Evolutionary conservation across 2,888 invertebrate species (phyloP).

Genomic region (Hypolimnas misippus): DNA sequence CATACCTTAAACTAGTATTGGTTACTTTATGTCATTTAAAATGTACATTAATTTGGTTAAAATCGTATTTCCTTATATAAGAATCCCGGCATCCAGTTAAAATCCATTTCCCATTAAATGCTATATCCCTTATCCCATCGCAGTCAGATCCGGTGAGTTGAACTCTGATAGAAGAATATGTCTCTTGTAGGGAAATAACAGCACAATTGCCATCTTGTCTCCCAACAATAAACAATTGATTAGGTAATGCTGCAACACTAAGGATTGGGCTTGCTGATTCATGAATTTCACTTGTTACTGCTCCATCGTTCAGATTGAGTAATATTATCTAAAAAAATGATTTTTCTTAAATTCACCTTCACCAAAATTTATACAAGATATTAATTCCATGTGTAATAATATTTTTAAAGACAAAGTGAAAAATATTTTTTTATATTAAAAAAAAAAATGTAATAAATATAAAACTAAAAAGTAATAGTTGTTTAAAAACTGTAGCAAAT

Average conservation of each 20-base stretch:
- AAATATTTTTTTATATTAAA: no score
- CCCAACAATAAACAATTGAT: slow-evolving; percentile 81
- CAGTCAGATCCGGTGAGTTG: slow-evolving; percentile 88
- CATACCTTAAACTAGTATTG: slow-evolving; percentile 7
- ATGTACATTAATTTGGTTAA: slow-evolving; percentile 76
- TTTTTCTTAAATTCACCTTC: not conserved
- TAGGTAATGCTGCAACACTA: slow-evolving; percentile 73
- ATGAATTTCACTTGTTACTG: slow-evolving; percentile 65
- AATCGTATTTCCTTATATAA: slow-evolving; percentile 85
- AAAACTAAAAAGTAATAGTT: no score
- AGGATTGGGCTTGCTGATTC: slow-evolving; percentile 85
- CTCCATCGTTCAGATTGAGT: slow-evolving; percentile 61
- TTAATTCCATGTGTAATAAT: not conserved
- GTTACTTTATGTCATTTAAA: slow-evolving; percentile 61
- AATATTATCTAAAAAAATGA: slow-evolving; percentile 62
- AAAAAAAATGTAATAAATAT: no score
- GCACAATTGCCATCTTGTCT: slow-evolving; percentile 87
- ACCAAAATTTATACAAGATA: not conserved
- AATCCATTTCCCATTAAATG: slow-evolving; percentile 84
- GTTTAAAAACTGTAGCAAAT: no score
- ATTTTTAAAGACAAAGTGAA: no score
- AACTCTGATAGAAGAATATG: slow-evolving; percentile 60
- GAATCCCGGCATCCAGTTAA: slow-evolving; percentile 87
- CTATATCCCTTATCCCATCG: slow-evolving; percentile 87
- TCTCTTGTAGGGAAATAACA: slow-evolving; percentile 71